Evolutionary conservation across 2,888 invertebrate genomes (phyloP).

Genomic region (Hipparchia semele): DNA sequence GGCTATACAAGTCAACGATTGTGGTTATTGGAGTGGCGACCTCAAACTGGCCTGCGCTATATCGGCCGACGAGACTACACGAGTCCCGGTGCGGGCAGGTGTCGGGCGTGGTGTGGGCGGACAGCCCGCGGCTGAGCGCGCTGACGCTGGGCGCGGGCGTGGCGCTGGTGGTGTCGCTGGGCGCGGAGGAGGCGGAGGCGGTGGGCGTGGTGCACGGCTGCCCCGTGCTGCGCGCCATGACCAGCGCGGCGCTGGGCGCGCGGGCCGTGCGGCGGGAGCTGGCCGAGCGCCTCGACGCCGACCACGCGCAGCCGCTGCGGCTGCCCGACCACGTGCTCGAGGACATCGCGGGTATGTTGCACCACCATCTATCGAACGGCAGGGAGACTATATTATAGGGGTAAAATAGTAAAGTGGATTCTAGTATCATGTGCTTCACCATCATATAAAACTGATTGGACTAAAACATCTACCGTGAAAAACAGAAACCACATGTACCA

Average conservation of each 20-base stretch:
- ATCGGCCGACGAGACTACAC: no score
- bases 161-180: slow-evolving; percentile 93
- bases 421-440: no score
- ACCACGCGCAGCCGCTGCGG: slow-evolving; percentile 70
- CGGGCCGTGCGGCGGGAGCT: slow-evolving; percentile 87
- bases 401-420: no score
- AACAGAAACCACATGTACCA: no score
- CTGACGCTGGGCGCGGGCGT: slow-evolving; percentile 90
- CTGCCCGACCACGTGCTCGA: slow-evolving; percentile 85
- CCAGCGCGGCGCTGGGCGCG: slow-evolving; percentile 91
- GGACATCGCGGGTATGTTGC: slow-evolving; percentile 84
- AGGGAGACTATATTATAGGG: no score
- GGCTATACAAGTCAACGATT: no score
- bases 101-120: slow-evolving; percentile 90
- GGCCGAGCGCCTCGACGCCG: slow-evolving; percentile 68
- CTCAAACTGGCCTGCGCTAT: no score
- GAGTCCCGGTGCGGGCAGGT: slow-evolving; percentile 69
- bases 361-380: no score
- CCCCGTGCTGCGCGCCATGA: slow-evolving; percentile 92
- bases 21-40: no score
- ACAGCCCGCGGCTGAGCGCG: slow-evolving; percentile 92
- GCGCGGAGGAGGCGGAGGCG: slow-evolving; percentile 90
- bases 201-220: slow-evolving; percentile 90
- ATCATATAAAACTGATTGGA: no score
- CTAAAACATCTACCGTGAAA: no score